phyloP scores from a whole-genome alignment of 1,140 invertebrate species.

The Zelostemma sp. region DNA sequence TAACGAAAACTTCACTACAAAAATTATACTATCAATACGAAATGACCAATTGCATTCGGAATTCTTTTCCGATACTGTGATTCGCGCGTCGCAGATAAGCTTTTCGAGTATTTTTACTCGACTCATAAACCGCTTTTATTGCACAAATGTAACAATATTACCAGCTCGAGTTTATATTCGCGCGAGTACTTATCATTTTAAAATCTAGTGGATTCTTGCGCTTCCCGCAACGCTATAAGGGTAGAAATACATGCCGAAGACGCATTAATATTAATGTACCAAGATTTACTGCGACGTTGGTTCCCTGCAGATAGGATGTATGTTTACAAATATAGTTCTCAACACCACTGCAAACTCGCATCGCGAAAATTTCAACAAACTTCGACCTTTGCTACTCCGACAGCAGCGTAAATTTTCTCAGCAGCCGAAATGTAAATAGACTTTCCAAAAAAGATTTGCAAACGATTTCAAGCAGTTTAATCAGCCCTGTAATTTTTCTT shows the following conservation, averaged over 20 bases:
- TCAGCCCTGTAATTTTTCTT: too few species aligned
- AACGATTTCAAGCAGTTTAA: too few species aligned
- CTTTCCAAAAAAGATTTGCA: background rate
- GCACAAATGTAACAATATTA: background rate
- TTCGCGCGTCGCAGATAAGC: too few species aligned
- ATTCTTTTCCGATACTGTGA: too few species aligned
- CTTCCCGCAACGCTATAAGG: conserved; percentile 41
- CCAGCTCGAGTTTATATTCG: background rate
- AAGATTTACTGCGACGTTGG: conserved; percentile 57
- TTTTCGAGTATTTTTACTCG: too few species aligned
- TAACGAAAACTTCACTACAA: too few species aligned
- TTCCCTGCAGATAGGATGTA: conserved; percentile 45
- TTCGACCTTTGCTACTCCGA: background rate
- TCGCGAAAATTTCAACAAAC: background rate
- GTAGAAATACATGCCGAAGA: conserved; percentile 51
- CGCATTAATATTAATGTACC: conserved; percentile 62
- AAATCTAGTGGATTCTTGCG: conserved; percentile 38
- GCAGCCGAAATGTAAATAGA: background rate
- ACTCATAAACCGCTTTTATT: too few species aligned
- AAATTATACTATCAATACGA: too few species aligned
- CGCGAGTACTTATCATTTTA: conserved; percentile 3
- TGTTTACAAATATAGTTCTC: conserved; percentile 57
- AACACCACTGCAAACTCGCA: conserved; percentile 10
- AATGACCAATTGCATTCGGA: too few species aligned
- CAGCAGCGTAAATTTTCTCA: background rate